Percentiles rank a stretch among this genome's conserved stretches.
Evolutionary conservation across 2,797 vertebrate genomes (phyloP).

Genomic region (Myotis daubentonii): DNA sequence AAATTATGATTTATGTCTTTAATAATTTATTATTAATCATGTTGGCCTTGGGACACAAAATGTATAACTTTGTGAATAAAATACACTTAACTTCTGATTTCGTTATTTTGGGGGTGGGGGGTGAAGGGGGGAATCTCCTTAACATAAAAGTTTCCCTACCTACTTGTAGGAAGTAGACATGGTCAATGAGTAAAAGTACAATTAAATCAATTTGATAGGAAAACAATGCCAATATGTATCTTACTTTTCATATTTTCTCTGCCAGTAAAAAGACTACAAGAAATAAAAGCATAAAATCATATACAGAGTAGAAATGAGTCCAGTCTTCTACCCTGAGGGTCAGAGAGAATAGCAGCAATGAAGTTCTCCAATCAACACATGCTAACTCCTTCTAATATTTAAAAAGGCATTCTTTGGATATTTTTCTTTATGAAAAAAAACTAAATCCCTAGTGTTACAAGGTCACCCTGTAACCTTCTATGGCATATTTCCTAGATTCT

Average conservation of each 20-base stretch:
- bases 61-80: slow-evolving; percentile 43
- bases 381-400: background rate
- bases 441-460: background rate
- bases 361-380: slow-evolving; percentile 30
- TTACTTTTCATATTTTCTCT: slow-evolving; percentile 29
- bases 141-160: background rate
- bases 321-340: background rate
- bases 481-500: slow-evolving; percentile 10
- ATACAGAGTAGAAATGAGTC: background rate
- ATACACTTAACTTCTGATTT: slow-evolving; percentile 45
- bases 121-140: background rate
- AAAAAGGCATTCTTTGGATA: background rate
- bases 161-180: background rate
- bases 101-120: background rate
- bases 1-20: slow-evolving; percentile 56
- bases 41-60: background rate
- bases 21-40: slow-evolving; percentile 45
- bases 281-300: slow-evolving; percentile 11
- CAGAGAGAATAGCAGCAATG: background rate
- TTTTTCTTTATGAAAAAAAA: slow-evolving; percentile 4
- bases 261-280: background rate
- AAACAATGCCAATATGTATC: slow-evolving; percentile 32
- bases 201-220: slow-evolving; percentile 47
- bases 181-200: slow-evolving; percentile 11
- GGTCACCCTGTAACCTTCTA: background rate